These are phyloP conservation scores for Ypsolopha scabrella DNA, from an alignment of 2,888 invertebrate genomes.

Conservation along the genomic window DNA sequence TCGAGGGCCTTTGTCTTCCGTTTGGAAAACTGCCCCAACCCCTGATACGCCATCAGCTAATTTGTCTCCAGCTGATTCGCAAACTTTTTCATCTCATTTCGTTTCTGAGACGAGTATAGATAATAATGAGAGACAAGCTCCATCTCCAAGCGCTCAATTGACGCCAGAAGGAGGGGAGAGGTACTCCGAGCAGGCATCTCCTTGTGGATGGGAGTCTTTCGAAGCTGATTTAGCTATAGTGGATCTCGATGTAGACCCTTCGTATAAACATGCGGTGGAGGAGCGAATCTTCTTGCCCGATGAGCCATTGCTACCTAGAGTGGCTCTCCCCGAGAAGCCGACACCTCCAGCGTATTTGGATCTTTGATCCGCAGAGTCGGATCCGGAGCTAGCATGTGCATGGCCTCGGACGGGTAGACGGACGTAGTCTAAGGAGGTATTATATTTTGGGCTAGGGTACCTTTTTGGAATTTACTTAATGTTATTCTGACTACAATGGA, in stretches of 20 bases:
- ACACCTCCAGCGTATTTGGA: slow-evolving; percentile 68
- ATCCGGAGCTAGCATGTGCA: slow-evolving; percentile 38
- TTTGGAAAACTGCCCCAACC: slow-evolving; percentile 65
- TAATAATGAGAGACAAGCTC: slow-evolving; percentile 38
- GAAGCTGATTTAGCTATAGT: slow-evolving; percentile 73
- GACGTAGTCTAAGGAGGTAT: no score
- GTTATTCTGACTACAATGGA: no score
- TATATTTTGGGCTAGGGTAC: no score
- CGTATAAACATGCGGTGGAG: slow-evolving; percentile 73
- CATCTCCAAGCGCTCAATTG: slow-evolving; percentile 70
- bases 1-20: slow-evolving; percentile 52
- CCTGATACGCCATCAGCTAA: slow-evolving; percentile 79
- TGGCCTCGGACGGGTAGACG: slow-evolving; percentile 30
- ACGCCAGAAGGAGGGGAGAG: slow-evolving; percentile 67
- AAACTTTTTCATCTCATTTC: slow-evolving; percentile 74
- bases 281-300: slow-evolving; percentile 72
- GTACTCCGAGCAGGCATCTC: slow-evolving; percentile 46
- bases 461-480: no score
- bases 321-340: slow-evolving; percentile 65
- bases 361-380: slow-evolving; percentile 64
- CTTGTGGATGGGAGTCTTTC: slow-evolving; percentile 73
- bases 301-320: slow-evolving; percentile 65
- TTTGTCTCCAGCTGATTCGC: slow-evolving; percentile 69
- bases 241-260: slow-evolving; percentile 72
- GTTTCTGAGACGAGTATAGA: slow-evolving; percentile 66